Base-by-base conservation (phyloP, 2,797 vertebrate genomes). In the Hylomyscus alleni region DNA sequence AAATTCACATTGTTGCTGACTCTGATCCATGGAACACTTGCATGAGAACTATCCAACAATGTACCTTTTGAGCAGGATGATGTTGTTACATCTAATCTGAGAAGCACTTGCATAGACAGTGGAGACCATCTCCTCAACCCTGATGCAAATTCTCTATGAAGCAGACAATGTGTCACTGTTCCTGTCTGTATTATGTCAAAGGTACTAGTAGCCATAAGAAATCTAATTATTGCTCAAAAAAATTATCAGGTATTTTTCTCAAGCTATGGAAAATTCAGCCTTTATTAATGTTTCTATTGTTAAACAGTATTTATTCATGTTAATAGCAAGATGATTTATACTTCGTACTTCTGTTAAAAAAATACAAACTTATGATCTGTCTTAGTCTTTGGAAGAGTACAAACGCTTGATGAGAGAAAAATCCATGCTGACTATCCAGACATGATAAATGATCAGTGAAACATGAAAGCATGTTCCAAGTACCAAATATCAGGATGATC, bases 81-180 rank as follows among this genome's bases (percentile, higher is more conserved):
- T 77, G 69, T 87, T 89, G 40, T 89, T 81, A 13, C 58, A 90
- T 94, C 56, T 93, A 93, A 95, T 95, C 75, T 89, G 75, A 96
- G 73, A 91, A 93, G 90, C 24, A 7, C 34, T 26, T 12, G 37
- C 9, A 37, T 73, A 19, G 19, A 89, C 73, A 82, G 4, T 80
- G 22, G 72, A 52, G 8, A 44, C 31, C 37, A 50, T 85, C 75
- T 95, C 54, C 6, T 87, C 60, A 87, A 44, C 12, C 54, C 52
- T 54, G n/a, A 87, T 37, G 90, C 65, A 88, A 94, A 73, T 2
- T 91, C 50, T 84, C 47, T 82, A 24, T 69, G 85, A 95, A 44
- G 52, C 40, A 82, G 40, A 96, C 67, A 93, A 26, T 77, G 58
- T 87, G 17, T 92, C 37, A 75, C 40, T 6, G 37, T n/a, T 69